A percentile compares a stretch with the other conserved stretches of the same genome.
Evolutionary conservation across 2,888 invertebrate genomes (phyloP).

Genomic region (Agriopis leucophaearia): DNA sequence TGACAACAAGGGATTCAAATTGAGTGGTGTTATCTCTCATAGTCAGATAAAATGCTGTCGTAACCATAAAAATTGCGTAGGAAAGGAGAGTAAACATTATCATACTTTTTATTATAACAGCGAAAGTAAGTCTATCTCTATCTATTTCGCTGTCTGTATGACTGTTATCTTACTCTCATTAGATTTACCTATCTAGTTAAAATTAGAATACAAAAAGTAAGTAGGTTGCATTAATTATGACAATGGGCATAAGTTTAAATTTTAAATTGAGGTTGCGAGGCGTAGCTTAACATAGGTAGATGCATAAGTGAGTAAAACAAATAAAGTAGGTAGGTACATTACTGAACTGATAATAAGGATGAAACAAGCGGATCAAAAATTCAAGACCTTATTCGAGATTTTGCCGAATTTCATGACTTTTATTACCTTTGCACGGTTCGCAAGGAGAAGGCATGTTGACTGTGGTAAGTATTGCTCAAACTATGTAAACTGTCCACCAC

Average conservation of each 20-base stretch:
- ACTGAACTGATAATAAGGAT: no score
- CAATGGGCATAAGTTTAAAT: no score
- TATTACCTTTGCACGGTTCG: slow-evolving; percentile 87
- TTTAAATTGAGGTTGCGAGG: no score
- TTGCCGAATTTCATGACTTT: background rate
- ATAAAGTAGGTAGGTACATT: no score
- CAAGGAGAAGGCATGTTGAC: slow-evolving; percentile 83
- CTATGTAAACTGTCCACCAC: slow-evolving; percentile 11
- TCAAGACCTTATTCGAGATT: background rate
- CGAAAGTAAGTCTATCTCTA: background rate
- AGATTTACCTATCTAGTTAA: no score
- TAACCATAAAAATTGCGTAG: slow-evolving; percentile 2
- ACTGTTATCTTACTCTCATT: background rate
- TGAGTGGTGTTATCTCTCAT: background rate
- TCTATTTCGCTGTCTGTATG: background rate
- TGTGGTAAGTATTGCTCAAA: slow-evolving; percentile 13
- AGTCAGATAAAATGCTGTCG: slow-evolving; percentile 3
- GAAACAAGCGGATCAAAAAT: background rate
- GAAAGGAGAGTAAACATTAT: background rate
- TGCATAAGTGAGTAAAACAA: no score
- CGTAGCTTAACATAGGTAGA: no score
- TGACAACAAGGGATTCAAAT: background rate
- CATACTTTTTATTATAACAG: background rate
- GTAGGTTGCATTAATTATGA: no score
- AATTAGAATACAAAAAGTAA: no score